phyloP scores from a whole-genome alignment of 2,888 invertebrate species.

The Troilus luridus region DNA sequence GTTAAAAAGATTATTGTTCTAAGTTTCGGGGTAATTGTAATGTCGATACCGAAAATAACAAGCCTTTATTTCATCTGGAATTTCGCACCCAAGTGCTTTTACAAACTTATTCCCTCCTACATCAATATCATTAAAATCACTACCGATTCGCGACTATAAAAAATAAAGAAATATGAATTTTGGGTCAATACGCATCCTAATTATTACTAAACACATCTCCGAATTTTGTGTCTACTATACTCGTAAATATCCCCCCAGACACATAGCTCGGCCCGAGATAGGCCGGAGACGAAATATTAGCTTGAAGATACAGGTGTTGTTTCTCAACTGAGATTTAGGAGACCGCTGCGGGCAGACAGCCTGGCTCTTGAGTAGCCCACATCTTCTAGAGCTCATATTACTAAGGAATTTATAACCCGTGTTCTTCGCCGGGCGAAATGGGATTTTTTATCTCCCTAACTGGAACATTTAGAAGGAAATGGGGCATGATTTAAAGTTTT shows the following conservation, averaged over 20 bases:
- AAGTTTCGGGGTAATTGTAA: no score
- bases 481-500: background rate
- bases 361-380: background rate
- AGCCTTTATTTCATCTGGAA: no score
- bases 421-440: background rate
- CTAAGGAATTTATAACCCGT: slow-evolving; percentile 9
- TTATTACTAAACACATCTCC: no score
- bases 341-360: slow-evolving; percentile 12
- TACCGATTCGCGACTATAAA: no score
- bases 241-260: background rate
- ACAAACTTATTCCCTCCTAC: no score
- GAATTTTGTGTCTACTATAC: no score
- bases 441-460: background rate
- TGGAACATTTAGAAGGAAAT: background rate
- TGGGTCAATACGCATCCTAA: no score
- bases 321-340: slow-evolving; percentile 44
- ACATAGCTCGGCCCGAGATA: background rate
- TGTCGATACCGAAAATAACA: no score
- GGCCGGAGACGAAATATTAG: background rate
- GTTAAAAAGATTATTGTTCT: no score
- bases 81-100: no score
- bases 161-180: no score
- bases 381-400: background rate
- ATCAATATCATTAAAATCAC: no score
- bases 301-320: background rate